These are phyloP conservation scores for Euphydryas editha DNA, from an alignment of 2,888 invertebrate genomes.

Conservation along the genomic window DNA sequence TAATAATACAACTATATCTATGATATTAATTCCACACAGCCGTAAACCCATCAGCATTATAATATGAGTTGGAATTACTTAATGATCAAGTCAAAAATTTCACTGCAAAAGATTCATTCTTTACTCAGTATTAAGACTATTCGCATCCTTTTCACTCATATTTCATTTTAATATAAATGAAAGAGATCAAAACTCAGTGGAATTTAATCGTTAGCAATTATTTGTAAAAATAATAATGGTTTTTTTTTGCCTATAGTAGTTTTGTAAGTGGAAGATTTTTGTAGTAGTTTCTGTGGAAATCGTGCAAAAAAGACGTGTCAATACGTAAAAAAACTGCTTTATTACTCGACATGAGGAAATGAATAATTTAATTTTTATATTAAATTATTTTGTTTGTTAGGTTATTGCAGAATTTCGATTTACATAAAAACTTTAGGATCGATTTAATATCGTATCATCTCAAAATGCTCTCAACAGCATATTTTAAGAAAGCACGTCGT, in stretches of 20 bases:
- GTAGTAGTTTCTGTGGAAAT: neutral
- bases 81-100: neutral
- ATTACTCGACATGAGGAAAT: neutral
- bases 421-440: too few relatives aligned
- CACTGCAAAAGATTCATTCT: neutral
- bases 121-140: neutral
- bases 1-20: too few relatives aligned
- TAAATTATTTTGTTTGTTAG: too few relatives aligned
- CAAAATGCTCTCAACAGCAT: too few relatives aligned
- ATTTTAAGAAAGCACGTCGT: too few relatives aligned
- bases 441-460: too few relatives aligned
- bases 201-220: constrained; percentile 1
- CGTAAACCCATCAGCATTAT: too few relatives aligned
- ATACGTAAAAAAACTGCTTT: neutral
- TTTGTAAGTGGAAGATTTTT: neutral
- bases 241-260: neutral
- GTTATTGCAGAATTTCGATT: too few relatives aligned
- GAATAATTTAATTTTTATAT: neutral
- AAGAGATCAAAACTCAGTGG: neutral
- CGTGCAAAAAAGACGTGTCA: neutral
- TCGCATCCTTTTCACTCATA: neutral
- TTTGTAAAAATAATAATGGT: neutral
- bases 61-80: neutral
- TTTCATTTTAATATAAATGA: neutral
- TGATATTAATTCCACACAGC: too few relatives aligned